phyloP scores from a whole-genome alignment of 2,888 invertebrate species.

The Pedicia rivosa region DNA sequence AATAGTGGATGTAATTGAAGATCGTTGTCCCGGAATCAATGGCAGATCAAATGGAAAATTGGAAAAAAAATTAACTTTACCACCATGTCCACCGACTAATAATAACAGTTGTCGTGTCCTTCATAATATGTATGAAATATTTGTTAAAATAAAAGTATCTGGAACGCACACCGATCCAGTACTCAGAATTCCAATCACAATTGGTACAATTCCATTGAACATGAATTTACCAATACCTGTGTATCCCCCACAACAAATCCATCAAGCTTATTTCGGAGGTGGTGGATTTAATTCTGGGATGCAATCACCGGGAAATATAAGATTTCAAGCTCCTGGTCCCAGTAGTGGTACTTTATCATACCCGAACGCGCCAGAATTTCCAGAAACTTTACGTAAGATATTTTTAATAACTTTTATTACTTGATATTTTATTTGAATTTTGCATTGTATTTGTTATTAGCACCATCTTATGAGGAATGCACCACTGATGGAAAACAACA shows the following conservation, averaged over 20 bases:
- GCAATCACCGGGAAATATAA: no score
- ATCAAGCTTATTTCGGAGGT: no score
- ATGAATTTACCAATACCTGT: constrained; percentile 1
- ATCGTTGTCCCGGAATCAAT: constrained; percentile 18
- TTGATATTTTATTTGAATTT: no score
- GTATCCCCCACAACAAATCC: no score
- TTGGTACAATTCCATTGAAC: constrained; percentile 26
- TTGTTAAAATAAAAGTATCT: constrained; percentile 22
- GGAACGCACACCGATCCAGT: constrained; percentile 22
- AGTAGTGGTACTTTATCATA: neutral
- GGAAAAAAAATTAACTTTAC: constrained; percentile 22
- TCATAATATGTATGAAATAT: constrained; percentile 24
- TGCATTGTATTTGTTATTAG: no score
- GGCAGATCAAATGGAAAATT: constrained; percentile 15
- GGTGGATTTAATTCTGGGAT: no score
- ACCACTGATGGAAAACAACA: constrained; percentile 20
- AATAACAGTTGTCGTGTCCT: constrained; percentile 25
- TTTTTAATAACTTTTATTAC: no score
- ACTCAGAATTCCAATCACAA: constrained; percentile 23
- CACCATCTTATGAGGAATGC: constrained; percentile 29
- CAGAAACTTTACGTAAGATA: no score
- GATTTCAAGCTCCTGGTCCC: neutral
- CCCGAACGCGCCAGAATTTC: no score
- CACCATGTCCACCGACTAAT: constrained; percentile 27
- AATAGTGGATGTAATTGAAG: constrained; percentile 21